These are phyloP conservation scores for Leptocoma aspasia DNA, from an alignment of 2,113 vertebrate genomes.

Conservation along the genomic window DNA sequence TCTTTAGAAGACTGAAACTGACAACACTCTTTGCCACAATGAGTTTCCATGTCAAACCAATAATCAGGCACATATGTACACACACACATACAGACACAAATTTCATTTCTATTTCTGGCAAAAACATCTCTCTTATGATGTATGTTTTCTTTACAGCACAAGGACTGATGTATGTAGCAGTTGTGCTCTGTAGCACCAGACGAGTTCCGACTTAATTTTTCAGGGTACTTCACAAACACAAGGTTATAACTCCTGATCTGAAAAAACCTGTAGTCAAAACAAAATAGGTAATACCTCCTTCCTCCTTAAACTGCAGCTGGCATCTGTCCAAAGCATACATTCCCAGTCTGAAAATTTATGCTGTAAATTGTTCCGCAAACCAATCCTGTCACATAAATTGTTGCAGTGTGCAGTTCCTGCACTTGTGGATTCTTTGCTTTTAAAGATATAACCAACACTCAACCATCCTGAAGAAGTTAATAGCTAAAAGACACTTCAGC, in stretches of 20 bases:
- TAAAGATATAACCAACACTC: neutral
- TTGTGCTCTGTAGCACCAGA: neutral
- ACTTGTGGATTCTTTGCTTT: neutral
- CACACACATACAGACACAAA: neutral
- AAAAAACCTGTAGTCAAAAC: neutral
- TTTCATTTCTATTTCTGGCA: neutral
- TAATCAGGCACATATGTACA: fast-evolving
- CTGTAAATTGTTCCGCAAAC: neutral
- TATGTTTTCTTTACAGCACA: neutral
- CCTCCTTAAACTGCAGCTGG: neutral
- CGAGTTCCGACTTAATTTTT: neutral
- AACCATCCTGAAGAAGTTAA: neutral
- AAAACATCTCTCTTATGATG: neutral
- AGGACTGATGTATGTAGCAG: neutral
- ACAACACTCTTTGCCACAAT: neutral
- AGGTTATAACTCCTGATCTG: neutral
- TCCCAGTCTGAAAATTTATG: neutral
- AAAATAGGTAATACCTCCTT: neutral
- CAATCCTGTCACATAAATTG: neutral
- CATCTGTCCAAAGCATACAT: neutral
- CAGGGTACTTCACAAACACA: neutral
- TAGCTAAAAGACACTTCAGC: neutral
- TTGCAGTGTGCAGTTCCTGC: neutral
- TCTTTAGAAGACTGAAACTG: neutral
- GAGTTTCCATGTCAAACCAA: neutral